Evolutionary conservation across 2,888 invertebrate genomes (phyloP), one percentile per base, ranked within the genome.

Genomic region (Pyrochroa serraticornis): DNA sequence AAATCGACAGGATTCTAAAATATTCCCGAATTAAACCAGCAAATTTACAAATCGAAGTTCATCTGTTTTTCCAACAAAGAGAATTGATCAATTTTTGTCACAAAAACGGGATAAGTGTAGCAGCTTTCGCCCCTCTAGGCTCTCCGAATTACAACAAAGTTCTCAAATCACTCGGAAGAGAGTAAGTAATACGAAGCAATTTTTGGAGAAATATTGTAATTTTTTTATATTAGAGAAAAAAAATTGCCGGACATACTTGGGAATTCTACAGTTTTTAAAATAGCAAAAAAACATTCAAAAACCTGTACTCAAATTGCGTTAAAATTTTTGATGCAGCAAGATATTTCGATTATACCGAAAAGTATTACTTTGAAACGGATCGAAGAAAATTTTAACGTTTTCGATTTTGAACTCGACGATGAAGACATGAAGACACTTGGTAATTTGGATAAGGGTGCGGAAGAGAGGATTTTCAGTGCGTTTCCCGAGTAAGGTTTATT

Each of bases 261-360:
- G 31, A 49, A 67, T 71, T 80, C 84, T 0, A 79, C 73, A 13
- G 81, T 88, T 0, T 61, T 58, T 34, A 47, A 49, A 14, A 60
- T 71, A 31, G 84, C 32, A 0, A 3, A 31, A 5, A 44, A 44
- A 12, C 34, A 44, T 10, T 33, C 31, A 1, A 44, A 44, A 71
- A 84, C 87, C 0, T 81, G 90, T 0, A 92, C 91, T 2, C 93
- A 93, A 77, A 74, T 85, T n/a, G 79, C 90, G 42, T 78, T 94
- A 1, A 83, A 89, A 42, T 87, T 87, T 77, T 80, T 85, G 12
- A 68, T 91, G 8, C 90, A 93, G 75, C 83, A 84, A 33, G 87
- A 87, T 7, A 78, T 93, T 30, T 84, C 83, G 3, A 87, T 87
- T 34, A 91, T 94, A 69, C 93, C 93, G 5, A 94, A 93, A 76